These are phyloP conservation scores for Leiothrix lutea DNA, from an alignment of 2,113 vertebrate genomes.

Conservation along the genomic window DNA sequence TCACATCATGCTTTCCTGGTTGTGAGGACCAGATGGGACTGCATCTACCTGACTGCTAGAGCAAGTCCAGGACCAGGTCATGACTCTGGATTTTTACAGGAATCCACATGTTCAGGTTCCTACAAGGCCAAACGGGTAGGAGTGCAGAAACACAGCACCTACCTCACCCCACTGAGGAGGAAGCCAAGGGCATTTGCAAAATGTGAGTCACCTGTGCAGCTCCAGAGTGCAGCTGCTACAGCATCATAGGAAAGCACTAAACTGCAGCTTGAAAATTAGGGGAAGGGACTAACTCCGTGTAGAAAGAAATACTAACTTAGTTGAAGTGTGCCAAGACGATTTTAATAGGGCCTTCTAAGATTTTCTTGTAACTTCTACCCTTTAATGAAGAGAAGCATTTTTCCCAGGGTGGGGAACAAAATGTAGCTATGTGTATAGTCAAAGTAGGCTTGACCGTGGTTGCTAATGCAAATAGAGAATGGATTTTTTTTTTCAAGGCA, in stretches of 20 bases:
- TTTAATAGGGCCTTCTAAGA: not conserved
- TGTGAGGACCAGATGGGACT: not conserved
- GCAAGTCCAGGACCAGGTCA: not conserved
- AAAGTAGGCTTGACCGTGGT: not conserved
- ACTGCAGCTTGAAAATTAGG: not conserved
- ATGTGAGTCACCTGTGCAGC: not conserved
- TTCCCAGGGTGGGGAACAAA: not conserved
- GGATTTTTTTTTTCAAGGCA: not conserved
- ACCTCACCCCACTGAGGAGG: not conserved
- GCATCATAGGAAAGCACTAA: not conserved
- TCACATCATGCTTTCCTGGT: not conserved
- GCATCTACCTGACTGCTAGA: not conserved
- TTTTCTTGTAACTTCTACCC: not conserved
- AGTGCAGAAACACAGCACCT: not conserved
- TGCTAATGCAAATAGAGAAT: not conserved
- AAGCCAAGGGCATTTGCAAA: not conserved
- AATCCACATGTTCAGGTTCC: not conserved
- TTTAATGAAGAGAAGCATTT: not conserved
- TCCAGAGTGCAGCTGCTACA: not conserved
- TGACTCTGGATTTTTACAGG: not conserved
- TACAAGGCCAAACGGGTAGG: fast-evolving
- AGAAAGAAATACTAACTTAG: not conserved
- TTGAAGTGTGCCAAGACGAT: not conserved
- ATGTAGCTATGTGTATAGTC: not conserved
- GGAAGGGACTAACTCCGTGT: not conserved